phyloP scores from a whole-genome alignment of 2,888 invertebrate species.

The Scrobipalpa costella region DNA sequence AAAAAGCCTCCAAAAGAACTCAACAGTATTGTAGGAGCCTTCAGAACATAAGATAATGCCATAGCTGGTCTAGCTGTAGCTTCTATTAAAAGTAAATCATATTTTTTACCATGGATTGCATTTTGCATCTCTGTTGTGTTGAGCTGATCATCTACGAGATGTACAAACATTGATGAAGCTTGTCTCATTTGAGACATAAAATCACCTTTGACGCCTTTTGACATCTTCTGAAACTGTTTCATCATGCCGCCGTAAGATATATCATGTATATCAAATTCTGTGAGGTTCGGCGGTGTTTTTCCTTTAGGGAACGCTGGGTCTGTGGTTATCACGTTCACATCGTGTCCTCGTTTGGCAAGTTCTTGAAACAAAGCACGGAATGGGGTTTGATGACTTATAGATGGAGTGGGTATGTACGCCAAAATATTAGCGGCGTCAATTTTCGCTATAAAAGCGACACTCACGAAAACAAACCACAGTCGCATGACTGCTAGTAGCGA shows the following conservation, averaged over 20 bases:
- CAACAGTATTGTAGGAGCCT: conserved; percentile 40
- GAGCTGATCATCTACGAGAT: not conserved
- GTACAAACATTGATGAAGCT: not conserved
- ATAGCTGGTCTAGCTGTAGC: not conserved
- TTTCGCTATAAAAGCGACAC: not conserved
- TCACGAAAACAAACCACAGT: not conserved
- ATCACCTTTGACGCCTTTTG: not conserved
- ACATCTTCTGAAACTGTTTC: not conserved
- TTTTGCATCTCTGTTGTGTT: not conserved
- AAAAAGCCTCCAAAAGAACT: conserved; percentile 43
- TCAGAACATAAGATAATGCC: not conserved
- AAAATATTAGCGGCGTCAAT: conserved; percentile 48
- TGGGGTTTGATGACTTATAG: conserved; percentile 57
- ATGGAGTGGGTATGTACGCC: conserved; percentile 50
- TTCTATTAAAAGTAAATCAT: not conserved
- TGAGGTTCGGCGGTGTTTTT: conserved; percentile 46
- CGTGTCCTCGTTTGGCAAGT: conserved; percentile 59
- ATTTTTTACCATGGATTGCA: not conserved
- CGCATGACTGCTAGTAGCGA: not conserved
- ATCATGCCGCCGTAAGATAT: conserved; percentile 38
- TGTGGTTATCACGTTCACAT: conserved; percentile 58
- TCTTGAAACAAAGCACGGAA: conserved; percentile 52
- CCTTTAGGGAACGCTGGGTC: conserved; percentile 46
- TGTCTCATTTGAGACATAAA: not conserved
- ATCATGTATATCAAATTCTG: conserved; percentile 56